Percentiles rank a stretch among this genome's conserved stretches.
These are phyloP conservation scores for Oenanthe oenanthe DNA, from an alignment of 2,113 vertebrate species.

Conservation along the genomic window DNA sequence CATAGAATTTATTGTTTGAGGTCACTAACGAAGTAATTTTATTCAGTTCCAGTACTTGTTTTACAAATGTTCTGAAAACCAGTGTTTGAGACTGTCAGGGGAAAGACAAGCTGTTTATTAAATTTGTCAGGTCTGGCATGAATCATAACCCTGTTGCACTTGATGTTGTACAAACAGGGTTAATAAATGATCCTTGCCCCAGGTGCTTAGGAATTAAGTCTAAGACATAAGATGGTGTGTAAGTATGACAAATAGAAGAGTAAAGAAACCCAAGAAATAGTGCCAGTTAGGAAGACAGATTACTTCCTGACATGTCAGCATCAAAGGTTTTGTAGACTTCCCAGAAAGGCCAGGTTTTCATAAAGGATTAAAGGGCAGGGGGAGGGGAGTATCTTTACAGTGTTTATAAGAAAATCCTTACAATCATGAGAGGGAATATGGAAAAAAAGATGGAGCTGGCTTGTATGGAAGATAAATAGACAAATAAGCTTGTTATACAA, in stretches of 20 bases:
- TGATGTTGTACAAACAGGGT: slow-evolving; percentile 21
- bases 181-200: slow-evolving; percentile 32
- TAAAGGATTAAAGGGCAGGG: not conserved
- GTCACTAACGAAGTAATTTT: not conserved
- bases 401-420: not conserved
- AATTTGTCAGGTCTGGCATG: slow-evolving; percentile 12
- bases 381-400: not conserved
- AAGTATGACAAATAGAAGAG: not conserved
- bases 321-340: not conserved
- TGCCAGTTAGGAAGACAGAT: not conserved
- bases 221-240: not conserved
- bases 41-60: not conserved
- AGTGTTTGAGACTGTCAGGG: not conserved
- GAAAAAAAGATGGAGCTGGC: not conserved
- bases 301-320: not conserved
- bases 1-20: not conserved
- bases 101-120: slow-evolving; percentile 14
- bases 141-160: slow-evolving; percentile 18
- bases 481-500: not conserved
- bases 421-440: not conserved
- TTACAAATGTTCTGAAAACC: not conserved
- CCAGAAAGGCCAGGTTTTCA: not conserved
- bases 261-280: not conserved
- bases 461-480: not conserved
- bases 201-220: slow-evolving; percentile 13